Base-by-base conservation (phyloP, 2,113 vertebrate species). In the Aspidoscelis tigris region DNA sequence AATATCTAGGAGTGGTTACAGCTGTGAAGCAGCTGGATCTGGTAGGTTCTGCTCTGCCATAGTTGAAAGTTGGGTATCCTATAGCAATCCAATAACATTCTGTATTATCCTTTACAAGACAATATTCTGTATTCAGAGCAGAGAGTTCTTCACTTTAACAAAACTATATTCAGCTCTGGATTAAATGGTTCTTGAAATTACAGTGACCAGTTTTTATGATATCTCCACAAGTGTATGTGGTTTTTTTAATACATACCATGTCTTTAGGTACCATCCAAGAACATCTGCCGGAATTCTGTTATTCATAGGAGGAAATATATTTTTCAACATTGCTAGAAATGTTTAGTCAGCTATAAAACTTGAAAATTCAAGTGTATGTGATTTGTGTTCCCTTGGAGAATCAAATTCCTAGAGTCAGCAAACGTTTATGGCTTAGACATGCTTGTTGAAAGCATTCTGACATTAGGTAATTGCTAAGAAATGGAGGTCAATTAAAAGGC, bases 401-500 rank as follows among this genome's bases (percentile, higher is more conserved):
- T 86, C 77, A 44, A 71, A 44, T 82, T 86, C 66, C 55, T 8
- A 65, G 74, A 64, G 80, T 81, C 85, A 82, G 85, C 85, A 82
- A 68, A 76, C 61, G 50, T 64, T 77, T 78, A 84, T 71, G 73
- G 73, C 50, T 76, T 76, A 9, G 73, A 70, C 53, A 44, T 81
- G 73, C 50, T 71, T 82, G n/a, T 65, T 81, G 79, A 86, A 74
- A 78, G 80, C 79, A 82, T 64, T 86, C 74, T 81, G 53, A 78
- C 79, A 41, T 82, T n/a, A n/a, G 53, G 21, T 82, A 86, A 86
- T 86, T 82, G 75, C 53, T 39, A 86, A 82, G 85, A 82, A 21
- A 81, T 81, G 74, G 41, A 72, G 68, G 74, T 86, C 79, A 86
- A 86, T 77, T 86, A 86, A 86, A 82, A 81, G 12, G 21, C 66